Base-by-base conservation (phyloP, 1,140 invertebrate genomes). In the Drosophila nannoptera region DNA sequence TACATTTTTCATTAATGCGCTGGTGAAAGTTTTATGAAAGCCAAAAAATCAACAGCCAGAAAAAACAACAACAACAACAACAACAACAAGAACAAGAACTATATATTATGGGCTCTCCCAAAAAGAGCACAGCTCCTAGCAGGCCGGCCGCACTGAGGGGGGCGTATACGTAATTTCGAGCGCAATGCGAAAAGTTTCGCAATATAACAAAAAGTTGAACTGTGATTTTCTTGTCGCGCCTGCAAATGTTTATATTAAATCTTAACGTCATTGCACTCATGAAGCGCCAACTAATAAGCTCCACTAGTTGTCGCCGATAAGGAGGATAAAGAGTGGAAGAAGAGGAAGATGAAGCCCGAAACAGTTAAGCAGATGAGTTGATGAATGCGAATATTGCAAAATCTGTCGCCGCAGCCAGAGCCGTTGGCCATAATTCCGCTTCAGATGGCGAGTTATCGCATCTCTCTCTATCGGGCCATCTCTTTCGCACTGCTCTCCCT, bases 221-320 rank as follows among this genome's bases (percentile, higher is more conserved):
- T 72, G 62, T 69, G 77, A 81, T 77, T 86, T 87, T 87, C 73
- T 86, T 86, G 77, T 81, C 77, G 77, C 74, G 74, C 75, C 75
- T 70, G 69, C 35, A 67, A 75, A 69, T 76, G 36, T 73, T 74
- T 71, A 56, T 55, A 64, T 75, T 65, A 61, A 61, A 50, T 72
- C 48, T 33, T 62, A 49, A 61, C 9, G 52, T 42, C 29, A 52
- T 14, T 46, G 58, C 54, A 45, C 45, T 56, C 36, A 49, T 59
- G 46, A 64, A 38, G n/a, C 32, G 49, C 43, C 49, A 55, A 36
- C 22, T 43, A 22, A 43, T 63, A 63, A 22, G n/a, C 5, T 53
- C 42, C 43, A 43, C 12, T 35, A 62, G n/a, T 50, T 36, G 32
- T 22, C 11, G 35, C 35, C 8, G 35, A 36, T 2, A 4, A 4